Evolutionary conservation across 2,797 vertebrate species (phyloP).

Genomic region (Takifugu rubripes): DNA sequence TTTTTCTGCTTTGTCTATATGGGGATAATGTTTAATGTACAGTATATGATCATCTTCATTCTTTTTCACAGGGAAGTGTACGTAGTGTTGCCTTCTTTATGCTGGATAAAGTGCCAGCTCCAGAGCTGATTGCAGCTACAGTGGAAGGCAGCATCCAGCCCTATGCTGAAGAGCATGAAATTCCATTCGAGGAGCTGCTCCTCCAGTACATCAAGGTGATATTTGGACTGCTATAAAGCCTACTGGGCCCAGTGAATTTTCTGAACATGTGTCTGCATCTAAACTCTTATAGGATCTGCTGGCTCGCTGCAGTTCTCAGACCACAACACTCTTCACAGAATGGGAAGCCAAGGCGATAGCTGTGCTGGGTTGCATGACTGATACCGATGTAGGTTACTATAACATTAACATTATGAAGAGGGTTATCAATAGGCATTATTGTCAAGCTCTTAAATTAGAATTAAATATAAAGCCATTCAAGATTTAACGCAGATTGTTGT

Average conservation of each 20-base stretch:
- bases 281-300: constrained; percentile 81
- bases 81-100: constrained; percentile 89
- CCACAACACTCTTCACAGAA: constrained; percentile 87
- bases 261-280: background rate
- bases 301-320: constrained; percentile 84
- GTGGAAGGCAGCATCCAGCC: constrained; percentile 83
- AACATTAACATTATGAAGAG: background rate
- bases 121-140: constrained; percentile 84
- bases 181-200: constrained; percentile 86
- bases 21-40: background rate
- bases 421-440: background rate
- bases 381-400: constrained; percentile 82
- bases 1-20: background rate
- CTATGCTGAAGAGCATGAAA: constrained; percentile 81
- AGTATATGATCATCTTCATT: no score
- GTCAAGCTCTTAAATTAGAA: background rate
- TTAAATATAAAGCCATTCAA: no score
- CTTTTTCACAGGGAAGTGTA: constrained; percentile 75
- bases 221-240: no score
- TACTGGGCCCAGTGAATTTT: background rate
- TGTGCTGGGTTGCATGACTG: constrained; percentile 85
- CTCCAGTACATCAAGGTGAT: constrained; percentile 92
- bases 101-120: constrained; percentile 91
- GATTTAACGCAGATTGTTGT: background rate
- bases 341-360: constrained; percentile 97